Conservation (phyloP, 2,797 vertebrate species). For the Anguilla pacifica region DNA sequence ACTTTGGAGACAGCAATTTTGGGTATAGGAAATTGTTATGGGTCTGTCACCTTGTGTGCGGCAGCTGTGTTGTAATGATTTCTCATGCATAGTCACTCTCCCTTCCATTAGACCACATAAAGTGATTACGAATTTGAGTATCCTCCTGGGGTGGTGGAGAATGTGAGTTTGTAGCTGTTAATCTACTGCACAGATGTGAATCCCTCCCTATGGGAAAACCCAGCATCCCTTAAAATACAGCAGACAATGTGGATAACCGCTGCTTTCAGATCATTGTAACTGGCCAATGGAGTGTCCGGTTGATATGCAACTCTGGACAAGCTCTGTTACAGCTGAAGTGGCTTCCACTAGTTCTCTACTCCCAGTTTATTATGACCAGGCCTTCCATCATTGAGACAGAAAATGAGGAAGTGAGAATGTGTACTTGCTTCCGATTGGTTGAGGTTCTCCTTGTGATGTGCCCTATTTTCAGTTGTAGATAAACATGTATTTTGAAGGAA, state of each 20-base stretch:
- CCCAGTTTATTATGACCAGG: not conserved
- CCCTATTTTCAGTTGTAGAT: not conserved
- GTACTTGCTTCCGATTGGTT: not conserved
- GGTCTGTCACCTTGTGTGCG: not conserved
- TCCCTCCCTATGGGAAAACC: not conserved
- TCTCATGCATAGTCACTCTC: not conserved
- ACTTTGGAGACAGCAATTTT: not conserved
- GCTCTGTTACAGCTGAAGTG: not conserved
- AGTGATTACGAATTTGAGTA: not conserved
- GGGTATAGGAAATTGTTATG: not conserved
- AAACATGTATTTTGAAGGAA: not conserved
- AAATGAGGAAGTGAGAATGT: slow-evolving; percentile 11
- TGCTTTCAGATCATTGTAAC: not conserved
- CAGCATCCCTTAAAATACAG: not conserved
- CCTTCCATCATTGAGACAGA: not conserved
- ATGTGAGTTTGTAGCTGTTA: not conserved
- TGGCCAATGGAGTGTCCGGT: not conserved
- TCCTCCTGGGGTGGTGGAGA: not conserved
- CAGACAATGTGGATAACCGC: not conserved
- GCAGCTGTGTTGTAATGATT: not conserved
- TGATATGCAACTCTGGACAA: not conserved
- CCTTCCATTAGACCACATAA: not conserved
- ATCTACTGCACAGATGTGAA: not conserved
- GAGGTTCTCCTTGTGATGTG: slow-evolving; percentile 9
- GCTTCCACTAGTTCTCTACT: not conserved